A percentile compares a stretch with the other conserved stretches of the same genome.
Evolutionary conservation across 1,140 invertebrate genomes (phyloP).

Genomic region (Megathymus violae): DNA sequence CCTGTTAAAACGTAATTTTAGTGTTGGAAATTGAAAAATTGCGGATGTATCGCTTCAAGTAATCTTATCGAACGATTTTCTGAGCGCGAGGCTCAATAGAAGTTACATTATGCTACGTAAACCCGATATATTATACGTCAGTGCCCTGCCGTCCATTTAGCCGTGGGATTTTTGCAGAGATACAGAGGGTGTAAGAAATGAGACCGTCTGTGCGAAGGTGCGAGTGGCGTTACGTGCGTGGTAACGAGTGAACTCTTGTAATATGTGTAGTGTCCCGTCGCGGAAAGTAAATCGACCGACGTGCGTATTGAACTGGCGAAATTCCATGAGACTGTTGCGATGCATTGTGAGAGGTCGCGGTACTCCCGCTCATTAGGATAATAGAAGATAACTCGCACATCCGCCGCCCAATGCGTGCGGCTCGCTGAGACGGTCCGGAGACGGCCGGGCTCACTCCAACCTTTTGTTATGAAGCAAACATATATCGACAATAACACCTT

Average conservation of each 20-base stretch:
- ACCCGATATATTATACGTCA: conserved; percentile 20
- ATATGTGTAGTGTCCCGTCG: conserved; percentile 47
- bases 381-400: conserved; percentile 38
- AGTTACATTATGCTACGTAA: conserved; percentile 7
- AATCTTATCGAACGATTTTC: conserved; percentile 33
- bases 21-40: conserved; percentile 71
- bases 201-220: conserved; percentile 33
- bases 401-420: conserved; percentile 22
- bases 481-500: conserved; percentile 36
- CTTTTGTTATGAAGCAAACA: conserved; percentile 57
- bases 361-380: conserved; percentile 45
- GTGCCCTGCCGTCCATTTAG: conserved; percentile 49
- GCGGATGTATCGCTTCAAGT: conserved; percentile 53
- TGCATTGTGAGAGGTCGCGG: conserved; percentile 37
- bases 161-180: conserved; percentile 44
- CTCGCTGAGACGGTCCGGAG: conserved; percentile 22
- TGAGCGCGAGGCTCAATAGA: conserved; percentile 8
- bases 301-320: conserved; percentile 44
- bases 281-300: conserved; percentile 51
- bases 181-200: conserved; percentile 44
- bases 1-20: conserved; percentile 77
- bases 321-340: conserved; percentile 43
- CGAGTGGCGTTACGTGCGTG: conserved; percentile 36
- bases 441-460: conserved; percentile 18
- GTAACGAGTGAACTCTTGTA: conserved; percentile 29